Percentiles rank a stretch among this genome's conserved stretches.
Evolutionary conservation across 2,888 invertebrate genomes (phyloP).

Genomic region (Parnassius glacialis): DNA sequence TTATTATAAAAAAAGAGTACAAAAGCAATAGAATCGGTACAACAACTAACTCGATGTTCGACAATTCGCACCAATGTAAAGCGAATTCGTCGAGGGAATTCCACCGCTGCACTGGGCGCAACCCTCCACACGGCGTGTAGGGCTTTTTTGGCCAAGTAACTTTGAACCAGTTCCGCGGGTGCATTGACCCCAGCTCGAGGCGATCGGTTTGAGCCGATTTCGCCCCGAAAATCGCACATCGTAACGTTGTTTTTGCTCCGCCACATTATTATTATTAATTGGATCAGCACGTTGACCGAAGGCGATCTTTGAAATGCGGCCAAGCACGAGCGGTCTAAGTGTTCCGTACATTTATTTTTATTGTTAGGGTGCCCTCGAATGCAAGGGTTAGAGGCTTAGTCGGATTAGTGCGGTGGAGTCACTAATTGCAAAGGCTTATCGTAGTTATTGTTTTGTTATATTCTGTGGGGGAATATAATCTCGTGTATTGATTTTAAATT

Average conservation of each 20-base stretch:
- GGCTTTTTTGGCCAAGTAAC: constrained; percentile 72
- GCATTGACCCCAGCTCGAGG: constrained; percentile 51
- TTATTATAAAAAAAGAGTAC: constrained; percentile 10
- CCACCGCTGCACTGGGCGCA: constrained; percentile 28
- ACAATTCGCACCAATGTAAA: constrained; percentile 22
- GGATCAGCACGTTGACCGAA: constrained; percentile 65
- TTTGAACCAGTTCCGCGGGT: constrained; percentile 64
- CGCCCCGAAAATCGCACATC: constrained; percentile 70
- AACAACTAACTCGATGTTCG: constrained; percentile 20
- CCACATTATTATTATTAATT: constrained; percentile 76
- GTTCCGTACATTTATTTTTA: constrained; percentile 41
- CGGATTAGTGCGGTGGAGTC: constrained; percentile 18
- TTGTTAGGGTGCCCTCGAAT: constrained; percentile 1
- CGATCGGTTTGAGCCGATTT: constrained; percentile 71
- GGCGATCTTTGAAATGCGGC: constrained; percentile 55
- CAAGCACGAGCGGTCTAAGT: constrained; percentile 38
- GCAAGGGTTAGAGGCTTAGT: constrained; percentile 18
- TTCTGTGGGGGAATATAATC: background rate
- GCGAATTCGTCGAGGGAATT: constrained; percentile 15
- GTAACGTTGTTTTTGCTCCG: constrained; percentile 67
- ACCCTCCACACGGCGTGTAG: constrained; percentile 41
- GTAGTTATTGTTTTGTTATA: constrained; percentile 9
- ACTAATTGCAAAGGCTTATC: constrained; percentile 16
- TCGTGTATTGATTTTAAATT: constrained; percentile 7
- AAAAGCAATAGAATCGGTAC: constrained; percentile 13